Conservation (phyloP, 2,113 vertebrate genomes). For the Halichoerus grypus region DNA sequence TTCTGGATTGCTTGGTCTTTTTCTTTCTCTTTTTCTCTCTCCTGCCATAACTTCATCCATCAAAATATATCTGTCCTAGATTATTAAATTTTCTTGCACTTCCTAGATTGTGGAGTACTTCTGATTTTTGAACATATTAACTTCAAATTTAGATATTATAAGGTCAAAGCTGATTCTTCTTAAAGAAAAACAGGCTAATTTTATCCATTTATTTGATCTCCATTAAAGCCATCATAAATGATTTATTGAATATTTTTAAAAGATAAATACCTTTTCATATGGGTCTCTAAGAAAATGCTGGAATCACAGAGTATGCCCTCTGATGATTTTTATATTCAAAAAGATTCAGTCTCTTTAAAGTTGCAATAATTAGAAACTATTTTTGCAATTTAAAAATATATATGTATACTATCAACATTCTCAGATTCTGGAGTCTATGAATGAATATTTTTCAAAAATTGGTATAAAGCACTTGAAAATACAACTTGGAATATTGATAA, state of each 20-base stretch:
- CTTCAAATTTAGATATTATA: neutral
- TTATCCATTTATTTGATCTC: neutral
- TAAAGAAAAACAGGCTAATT: neutral
- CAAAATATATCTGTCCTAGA: slow-evolving; percentile 22
- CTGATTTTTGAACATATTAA: slow-evolving; percentile 8
- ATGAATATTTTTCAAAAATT: neutral
- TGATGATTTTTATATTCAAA: neutral
- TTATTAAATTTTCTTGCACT: slow-evolving; percentile 36
- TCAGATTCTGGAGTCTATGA: neutral
- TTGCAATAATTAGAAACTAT: neutral
- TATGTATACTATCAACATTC: neutral
- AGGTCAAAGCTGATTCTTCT: slow-evolving; percentile 16
- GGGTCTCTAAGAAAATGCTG: neutral
- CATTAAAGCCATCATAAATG: neutral
- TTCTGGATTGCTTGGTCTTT: neutral
- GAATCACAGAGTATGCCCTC: neutral
- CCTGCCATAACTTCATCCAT: neutral
- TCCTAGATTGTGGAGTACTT: neutral
- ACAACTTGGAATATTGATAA: neutral
- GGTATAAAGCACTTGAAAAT: neutral
- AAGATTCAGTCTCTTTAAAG: neutral
- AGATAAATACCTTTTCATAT: neutral
- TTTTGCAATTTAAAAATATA: neutral
- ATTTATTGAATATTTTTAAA: slow-evolving; percentile 43
- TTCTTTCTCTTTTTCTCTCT: neutral